Conservation (phyloP, 1,140 invertebrate genomes). For the Thalassaphorura encarpata region DNA sequence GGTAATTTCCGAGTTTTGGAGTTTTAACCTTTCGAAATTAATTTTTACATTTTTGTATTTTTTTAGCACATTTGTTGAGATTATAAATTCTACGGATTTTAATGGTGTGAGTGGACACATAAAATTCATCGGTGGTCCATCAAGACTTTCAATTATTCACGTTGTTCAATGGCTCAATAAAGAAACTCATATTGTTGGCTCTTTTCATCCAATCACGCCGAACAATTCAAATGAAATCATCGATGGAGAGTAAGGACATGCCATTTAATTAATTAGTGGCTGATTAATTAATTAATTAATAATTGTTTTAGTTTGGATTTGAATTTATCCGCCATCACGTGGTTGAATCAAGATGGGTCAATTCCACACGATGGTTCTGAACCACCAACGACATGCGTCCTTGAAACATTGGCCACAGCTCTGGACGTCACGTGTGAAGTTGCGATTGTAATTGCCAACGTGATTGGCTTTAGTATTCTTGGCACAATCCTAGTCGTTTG, state of each 20-base stretch:
- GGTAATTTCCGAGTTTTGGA: slow-evolving; percentile 39
- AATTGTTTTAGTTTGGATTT: slow-evolving; percentile 39
- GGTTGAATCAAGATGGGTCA: slow-evolving; percentile 49
- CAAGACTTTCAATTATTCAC: slow-evolving; percentile 54
- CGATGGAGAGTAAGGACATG: slow-evolving; percentile 14
- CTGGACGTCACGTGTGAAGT: slow-evolving; percentile 59
- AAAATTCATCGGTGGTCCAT: slow-evolving; percentile 55
- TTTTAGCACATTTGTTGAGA: slow-evolving; percentile 41
- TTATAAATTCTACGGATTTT: slow-evolving; percentile 52
- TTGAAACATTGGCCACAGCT: slow-evolving; percentile 50
- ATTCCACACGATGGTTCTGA: slow-evolving; percentile 59
- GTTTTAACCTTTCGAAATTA: no score
- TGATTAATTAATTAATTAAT: background rate
- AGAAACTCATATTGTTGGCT: slow-evolving; percentile 47
- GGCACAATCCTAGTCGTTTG: slow-evolving; percentile 49
- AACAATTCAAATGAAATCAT: slow-evolving; percentile 14
- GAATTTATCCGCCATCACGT: slow-evolving; percentile 45
- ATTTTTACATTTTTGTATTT: slow-evolving; percentile 20
- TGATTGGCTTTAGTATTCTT: slow-evolving; percentile 54
- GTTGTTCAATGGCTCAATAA: slow-evolving; percentile 58
- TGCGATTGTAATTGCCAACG: slow-evolving; percentile 58
- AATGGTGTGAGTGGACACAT: slow-evolving; percentile 65
- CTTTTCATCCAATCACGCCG: slow-evolving; percentile 49
- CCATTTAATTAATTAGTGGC: background rate
- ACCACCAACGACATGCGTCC: slow-evolving; percentile 48